Evolutionary conservation across 2,797 vertebrate genomes (phyloP), one percentile per base, ranked within the genome.

Genomic region (Harpagifer antarcticus): DNA sequence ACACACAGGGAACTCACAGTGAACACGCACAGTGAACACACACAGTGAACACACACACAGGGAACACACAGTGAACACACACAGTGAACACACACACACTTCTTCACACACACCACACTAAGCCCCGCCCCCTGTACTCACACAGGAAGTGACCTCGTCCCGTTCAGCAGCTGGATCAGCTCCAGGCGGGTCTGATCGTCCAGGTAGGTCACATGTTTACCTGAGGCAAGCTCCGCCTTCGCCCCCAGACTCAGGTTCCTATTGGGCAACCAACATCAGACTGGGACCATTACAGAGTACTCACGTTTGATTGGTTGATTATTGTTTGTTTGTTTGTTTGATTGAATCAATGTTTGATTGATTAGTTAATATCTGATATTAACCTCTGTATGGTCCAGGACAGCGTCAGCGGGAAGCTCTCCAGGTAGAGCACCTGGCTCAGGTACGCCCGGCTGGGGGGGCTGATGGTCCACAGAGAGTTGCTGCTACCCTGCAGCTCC

Each of bases 381-480:
- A 23, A 23, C 97, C 97, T 96, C 80, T 98, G 97, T 73, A 99
- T 93, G 60, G 92, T 95, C 97, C 97, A 98, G 74, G 96, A 96
- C 92, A 99, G 84, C 58, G 97, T 97, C 78, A 99, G 89, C 82
- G 96, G 96, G 93, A 99, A 97, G 78, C 94, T 94, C 88, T 92
- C 85, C 87, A 95, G 93, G 64, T 11, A 66, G 72, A 99, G 93
- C 33, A 96, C 95, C 4, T 96, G 86, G 88, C 97, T 97, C 92
- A 99, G 95, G 90, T 96, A 97, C 59, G 93, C 27, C 87, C 97
- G 96, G 68, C 97, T 99, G 61, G 97, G 97, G 68, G 97, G 97
- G 78, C 97, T 98, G 92, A 99, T 98, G 83, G 97, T 98, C 98
- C 98, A 99, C 63, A 99, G 94, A 65, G 97, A 97, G 90, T 98